Evolutionary conservation across 53 echinoderm and acorn worm genomes (phyloP), one percentile per base, ranked within the genome.

Genomic region (Holothuria scabra): DNA sequence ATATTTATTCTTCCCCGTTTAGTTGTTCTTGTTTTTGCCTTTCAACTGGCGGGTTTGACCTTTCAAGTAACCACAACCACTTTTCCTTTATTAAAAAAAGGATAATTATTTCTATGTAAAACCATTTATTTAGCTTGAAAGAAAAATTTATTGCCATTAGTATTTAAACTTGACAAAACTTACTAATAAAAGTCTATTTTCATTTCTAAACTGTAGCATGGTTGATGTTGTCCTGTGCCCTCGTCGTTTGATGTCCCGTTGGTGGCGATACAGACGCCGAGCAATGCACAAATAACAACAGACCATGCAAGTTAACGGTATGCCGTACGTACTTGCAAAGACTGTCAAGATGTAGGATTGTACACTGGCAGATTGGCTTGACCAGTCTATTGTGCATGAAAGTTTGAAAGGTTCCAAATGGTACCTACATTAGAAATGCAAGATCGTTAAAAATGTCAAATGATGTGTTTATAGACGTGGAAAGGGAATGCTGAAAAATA

Each of bases 321-420:
- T 0, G 32, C 41, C 11, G 32, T 41, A 88, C 32, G 59, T 83
- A 26, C 65, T 46, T 2, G 91, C 32, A 13, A 83, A 72, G 24
- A 80, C 52, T 70, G 83, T 75, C 34, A 76, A 46, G 63, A 91
- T 57, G 38, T 88, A 93, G 12, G 72, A 48, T 28, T 82, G 61
- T 33, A 86, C 81, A 22, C 13, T 21, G 31, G 76, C 41, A 14
- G 35, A 28, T 52, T 37, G 46, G 29, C 83, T 85, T 30, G 46
- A 70, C 86, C 91, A 93, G 22, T 85, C 86, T 4, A 93, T 46
- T 8, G 93, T 91, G 28, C 93, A 93, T 20, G 93, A 86, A 21
- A 83, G 56, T 18, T 55, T 59, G 56, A 88, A 93, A 4, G 83
- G 91, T 79, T 93, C 93, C 21, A 82, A 78, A 9, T 64, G 63